phyloP scores from a whole-genome alignment of 92 coral and sea anemone genomes.

The Palythoa caribaeorum region DNA sequence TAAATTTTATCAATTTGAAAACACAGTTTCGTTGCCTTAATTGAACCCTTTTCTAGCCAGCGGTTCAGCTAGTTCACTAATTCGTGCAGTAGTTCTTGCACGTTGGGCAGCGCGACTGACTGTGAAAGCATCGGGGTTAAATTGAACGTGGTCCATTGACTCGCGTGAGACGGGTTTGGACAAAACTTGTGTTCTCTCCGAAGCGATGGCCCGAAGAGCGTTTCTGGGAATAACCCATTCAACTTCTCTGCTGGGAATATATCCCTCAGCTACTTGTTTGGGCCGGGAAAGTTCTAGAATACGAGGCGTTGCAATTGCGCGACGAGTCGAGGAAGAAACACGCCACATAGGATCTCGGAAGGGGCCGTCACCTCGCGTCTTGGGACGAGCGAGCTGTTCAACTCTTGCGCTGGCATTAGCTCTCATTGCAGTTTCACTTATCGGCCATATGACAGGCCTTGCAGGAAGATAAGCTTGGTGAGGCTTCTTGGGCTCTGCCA shows the following conservation, averaged over 20 bases:
- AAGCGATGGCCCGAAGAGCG: conserved; percentile 85
- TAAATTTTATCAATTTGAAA: conserved; percentile 21
- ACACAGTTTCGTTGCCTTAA: neutral
- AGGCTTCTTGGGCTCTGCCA: conserved; percentile 84
- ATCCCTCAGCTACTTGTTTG: conserved; percentile 86
- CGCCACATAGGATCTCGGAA: conserved; percentile 93
- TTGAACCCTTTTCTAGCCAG: conserved; percentile 57
- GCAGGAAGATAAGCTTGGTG: conserved; percentile 79
- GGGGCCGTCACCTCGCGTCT: conserved; percentile 83
- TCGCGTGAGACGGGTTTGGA: conserved; percentile 86
- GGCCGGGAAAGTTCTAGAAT: conserved; percentile 87
- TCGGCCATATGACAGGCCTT: conserved; percentile 75
- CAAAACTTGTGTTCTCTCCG: conserved; percentile 83
- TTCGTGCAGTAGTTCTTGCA: conserved; percentile 81
- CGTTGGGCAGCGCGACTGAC: conserved; percentile 88
- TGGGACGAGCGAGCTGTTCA: conserved; percentile 90
- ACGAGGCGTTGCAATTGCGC: conserved; percentile 86
- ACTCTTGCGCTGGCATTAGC: conserved; percentile 76
- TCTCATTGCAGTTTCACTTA: conserved; percentile 76
- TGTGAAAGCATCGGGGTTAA: conserved; percentile 92
- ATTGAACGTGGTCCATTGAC: conserved; percentile 92
- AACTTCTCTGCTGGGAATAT: conserved; percentile 73
- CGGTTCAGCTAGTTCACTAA: conserved; percentile 90
- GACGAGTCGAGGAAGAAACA: conserved; percentile 81
- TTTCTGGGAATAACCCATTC: conserved; percentile 77